Percentiles rank a stretch among this genome's conserved stretches.
Conservation (phyloP, 2,113 vertebrate species). For the Hoplias malabaricus region DNA sequence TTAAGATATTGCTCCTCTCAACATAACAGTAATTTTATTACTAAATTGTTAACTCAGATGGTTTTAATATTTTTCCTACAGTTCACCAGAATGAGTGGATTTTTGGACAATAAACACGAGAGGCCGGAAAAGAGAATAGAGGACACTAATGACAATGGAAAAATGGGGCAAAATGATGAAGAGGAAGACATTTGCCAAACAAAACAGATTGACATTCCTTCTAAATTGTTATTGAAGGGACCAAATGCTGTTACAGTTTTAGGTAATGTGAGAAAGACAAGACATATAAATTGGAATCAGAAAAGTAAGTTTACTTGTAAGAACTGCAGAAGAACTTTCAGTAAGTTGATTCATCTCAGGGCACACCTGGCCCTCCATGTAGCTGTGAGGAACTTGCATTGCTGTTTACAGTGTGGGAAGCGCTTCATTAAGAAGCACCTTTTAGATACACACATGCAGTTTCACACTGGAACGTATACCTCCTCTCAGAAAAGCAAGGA, state of each 20-base stretch:
- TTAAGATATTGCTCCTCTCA: background rate
- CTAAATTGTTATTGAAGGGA: background rate
- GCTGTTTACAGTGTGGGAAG: constrained; percentile 63
- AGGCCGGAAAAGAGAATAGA: background rate
- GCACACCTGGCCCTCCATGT: constrained; percentile 64
- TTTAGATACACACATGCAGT: constrained; percentile 65
- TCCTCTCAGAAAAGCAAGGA: constrained; percentile 63
- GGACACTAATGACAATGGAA: background rate
- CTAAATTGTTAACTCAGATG: background rate
- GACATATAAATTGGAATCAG: background rate
- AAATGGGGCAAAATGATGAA: background rate
- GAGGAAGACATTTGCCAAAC: background rate
- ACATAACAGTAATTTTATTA: background rate
- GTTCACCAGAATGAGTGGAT: background rate
- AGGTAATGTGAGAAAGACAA: background rate
- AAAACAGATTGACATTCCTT: background rate
- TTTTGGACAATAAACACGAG: background rate
- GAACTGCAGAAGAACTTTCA: constrained; percentile 66
- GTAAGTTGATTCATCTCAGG: constrained; percentile 62
- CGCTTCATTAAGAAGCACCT: constrained; percentile 61
- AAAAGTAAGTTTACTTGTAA: constrained; percentile 60
- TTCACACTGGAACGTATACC: constrained; percentile 63
- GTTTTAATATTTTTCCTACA: constrained; percentile 12
- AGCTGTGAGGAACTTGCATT: constrained; percentile 53
- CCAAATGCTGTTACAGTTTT: background rate